Conservation (phyloP, 2,797 vertebrate species). For the Mareca penelope region DNA sequence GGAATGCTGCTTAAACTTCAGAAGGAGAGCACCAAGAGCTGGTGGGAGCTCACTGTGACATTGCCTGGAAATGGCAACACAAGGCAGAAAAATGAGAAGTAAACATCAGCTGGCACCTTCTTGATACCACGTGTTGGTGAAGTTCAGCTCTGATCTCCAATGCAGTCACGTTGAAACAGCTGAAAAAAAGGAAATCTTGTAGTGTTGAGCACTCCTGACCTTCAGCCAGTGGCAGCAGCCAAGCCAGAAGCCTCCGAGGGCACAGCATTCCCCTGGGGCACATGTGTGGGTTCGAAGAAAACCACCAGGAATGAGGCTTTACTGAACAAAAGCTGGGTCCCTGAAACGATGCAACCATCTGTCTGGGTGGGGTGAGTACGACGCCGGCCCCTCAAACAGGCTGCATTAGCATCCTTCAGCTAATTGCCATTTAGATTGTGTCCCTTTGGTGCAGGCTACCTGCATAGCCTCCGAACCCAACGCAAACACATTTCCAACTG, state of each 20-base stretch:
- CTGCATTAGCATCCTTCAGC: neutral
- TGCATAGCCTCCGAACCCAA: neutral
- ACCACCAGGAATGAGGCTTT: rapidly evolving
- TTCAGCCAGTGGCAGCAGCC: neutral
- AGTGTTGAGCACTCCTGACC: neutral
- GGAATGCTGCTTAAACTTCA: neutral
- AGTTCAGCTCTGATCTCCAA: neutral
- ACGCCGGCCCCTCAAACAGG: rapidly evolving
- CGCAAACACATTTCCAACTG: neutral
- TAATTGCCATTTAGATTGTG: neutral
- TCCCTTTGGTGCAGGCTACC: neutral
- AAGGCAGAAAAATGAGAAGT: neutral
- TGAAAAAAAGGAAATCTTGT: neutral
- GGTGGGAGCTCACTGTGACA: neutral
- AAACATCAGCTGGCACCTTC: neutral
- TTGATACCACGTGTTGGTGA: neutral
- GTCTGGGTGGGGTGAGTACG: neutral
- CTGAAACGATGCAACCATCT: rapidly evolving
- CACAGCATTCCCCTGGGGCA: neutral
- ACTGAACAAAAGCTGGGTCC: neutral
- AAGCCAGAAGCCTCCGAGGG: neutral
- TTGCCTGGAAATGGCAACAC: neutral
- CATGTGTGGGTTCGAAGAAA: neutral
- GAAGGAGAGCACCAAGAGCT: neutral
- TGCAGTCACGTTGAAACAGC: neutral